A percentile compares a stretch with the other conserved stretches of the same genome.
Evolutionary conservation across 2,797 vertebrate species (phyloP).

Genomic region (Otolemur crassicaudatus): DNA sequence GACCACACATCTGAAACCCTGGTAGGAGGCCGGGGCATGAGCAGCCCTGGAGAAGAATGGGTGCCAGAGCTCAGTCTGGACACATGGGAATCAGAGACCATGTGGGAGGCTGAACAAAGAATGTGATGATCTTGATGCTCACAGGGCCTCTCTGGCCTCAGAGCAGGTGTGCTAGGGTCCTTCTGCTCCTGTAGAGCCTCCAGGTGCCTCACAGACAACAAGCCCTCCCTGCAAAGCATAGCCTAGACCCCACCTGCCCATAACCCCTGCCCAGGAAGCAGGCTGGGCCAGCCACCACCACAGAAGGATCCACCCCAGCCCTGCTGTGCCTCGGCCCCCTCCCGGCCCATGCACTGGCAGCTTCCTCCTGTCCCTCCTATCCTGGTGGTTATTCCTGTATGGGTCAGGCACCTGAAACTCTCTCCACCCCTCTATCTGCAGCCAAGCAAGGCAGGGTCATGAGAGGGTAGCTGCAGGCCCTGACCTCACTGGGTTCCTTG

Average conservation of each 20-base stretch:
- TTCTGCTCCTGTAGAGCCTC: neutral
- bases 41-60: neutral
- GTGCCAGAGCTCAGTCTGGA: neutral
- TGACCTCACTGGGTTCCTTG: neutral
- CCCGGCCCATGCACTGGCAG: neutral
- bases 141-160: neutral
- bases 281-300: neutral
- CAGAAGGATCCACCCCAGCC: neutral
- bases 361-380: neutral
- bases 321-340: neutral
- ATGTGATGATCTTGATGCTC: neutral
- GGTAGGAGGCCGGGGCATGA: neutral
- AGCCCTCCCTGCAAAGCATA: neutral
- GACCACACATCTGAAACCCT: neutral
- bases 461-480: neutral
- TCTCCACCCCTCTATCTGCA: neutral
- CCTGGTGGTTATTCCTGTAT: neutral
- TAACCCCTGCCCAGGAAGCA: neutral
- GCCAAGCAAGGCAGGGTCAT: neutral
- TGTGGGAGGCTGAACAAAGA: neutral
- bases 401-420: neutral
- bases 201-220: neutral
- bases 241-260: neutral
- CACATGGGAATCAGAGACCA: neutral
- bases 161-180: neutral